Conservation (phyloP, 37 sponge, comb jelly and placozoan species). For the Axinella damicornis region DNA sequence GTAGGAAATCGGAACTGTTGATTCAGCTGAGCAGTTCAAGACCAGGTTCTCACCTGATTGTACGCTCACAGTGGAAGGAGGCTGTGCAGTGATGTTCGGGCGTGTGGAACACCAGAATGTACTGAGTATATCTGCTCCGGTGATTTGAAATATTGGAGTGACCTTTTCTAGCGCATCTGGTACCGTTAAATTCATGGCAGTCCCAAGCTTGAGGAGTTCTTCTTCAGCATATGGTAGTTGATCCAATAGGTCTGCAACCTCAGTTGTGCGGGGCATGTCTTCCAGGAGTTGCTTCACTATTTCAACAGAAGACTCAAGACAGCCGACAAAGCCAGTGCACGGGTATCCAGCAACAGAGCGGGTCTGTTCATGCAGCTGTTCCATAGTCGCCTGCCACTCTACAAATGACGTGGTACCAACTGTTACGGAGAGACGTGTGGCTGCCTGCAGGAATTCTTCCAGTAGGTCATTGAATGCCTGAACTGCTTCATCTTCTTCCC, state of each 20-base stretch:
- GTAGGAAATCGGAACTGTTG: neutral
- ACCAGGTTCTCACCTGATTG: neutral
- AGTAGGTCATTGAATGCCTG: neutral
- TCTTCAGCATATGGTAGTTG: neutral
- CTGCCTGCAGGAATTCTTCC: neutral
- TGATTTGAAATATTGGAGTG: neutral
- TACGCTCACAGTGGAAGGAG: neutral
- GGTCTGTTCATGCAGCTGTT: neutral
- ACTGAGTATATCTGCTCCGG: neutral
- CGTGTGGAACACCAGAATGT: conserved; percentile 11
- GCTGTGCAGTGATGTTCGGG: conserved; percentile 8
- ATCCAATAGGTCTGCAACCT: neutral
- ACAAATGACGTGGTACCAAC: neutral
- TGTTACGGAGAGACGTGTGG: neutral
- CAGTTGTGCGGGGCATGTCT: neutral
- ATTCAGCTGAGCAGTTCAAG: conserved; percentile 15
- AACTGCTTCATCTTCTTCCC: neutral
- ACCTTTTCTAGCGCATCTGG: neutral
- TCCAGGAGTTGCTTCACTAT: neutral
- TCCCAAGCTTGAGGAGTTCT: conserved; percentile 1
- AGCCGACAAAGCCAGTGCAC: conserved; percentile 42
- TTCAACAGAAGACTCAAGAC: conserved; percentile 4
- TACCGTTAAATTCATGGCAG: conserved; percentile 9
- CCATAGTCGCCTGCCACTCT: conserved; percentile 42
- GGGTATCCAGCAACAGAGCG: neutral